A percentile compares a stretch with the other conserved stretches of the same genome.
Evolutionary conservation across 2,113 vertebrate genomes (phyloP).

Genomic region (Cacatua alba): DNA sequence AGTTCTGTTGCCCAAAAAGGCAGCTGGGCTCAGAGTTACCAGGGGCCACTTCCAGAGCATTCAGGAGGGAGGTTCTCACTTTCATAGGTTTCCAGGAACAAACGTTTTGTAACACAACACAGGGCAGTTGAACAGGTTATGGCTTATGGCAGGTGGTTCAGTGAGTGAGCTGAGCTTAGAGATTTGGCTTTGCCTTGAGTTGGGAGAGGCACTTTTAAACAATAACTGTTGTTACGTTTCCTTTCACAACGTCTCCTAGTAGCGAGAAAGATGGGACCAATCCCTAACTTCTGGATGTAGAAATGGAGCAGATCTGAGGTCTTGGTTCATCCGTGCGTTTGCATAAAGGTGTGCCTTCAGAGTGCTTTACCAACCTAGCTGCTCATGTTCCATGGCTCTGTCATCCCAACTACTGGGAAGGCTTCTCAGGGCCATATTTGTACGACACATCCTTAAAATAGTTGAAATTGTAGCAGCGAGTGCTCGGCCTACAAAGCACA

Average conservation of each 20-base stretch:
- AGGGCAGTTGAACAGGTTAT: conserved; percentile 8
- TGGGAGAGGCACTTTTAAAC: not conserved
- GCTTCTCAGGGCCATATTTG: not conserved
- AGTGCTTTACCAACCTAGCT: not conserved
- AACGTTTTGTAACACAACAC: not conserved
- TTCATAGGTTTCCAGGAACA: conserved; percentile 27
- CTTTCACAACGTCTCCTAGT: not conserved
- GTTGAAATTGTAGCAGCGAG: conserved; percentile 2
- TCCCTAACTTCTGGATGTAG: not conserved
- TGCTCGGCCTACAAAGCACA: not conserved
- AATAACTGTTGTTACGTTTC: not conserved
- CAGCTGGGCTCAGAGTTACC: not conserved
- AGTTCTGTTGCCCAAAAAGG: not conserved
- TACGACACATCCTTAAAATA: conserved; percentile 1
- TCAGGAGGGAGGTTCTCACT: not conserved
- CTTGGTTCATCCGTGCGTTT: not conserved
- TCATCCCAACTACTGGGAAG: not conserved
- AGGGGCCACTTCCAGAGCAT: not conserved
- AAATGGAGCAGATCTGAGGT: not conserved
- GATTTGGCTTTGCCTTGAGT: not conserved
- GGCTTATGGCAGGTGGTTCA: not conserved
- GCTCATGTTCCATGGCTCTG: accelerated
- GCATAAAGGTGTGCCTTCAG: not conserved
- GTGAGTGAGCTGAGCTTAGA: not conserved
- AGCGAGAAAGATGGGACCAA: accelerated